Evolutionary conservation across 2,113 vertebrate genomes (phyloP), one percentile per base, ranked within the genome.

Genomic region (Micronisus gabar): DNA sequence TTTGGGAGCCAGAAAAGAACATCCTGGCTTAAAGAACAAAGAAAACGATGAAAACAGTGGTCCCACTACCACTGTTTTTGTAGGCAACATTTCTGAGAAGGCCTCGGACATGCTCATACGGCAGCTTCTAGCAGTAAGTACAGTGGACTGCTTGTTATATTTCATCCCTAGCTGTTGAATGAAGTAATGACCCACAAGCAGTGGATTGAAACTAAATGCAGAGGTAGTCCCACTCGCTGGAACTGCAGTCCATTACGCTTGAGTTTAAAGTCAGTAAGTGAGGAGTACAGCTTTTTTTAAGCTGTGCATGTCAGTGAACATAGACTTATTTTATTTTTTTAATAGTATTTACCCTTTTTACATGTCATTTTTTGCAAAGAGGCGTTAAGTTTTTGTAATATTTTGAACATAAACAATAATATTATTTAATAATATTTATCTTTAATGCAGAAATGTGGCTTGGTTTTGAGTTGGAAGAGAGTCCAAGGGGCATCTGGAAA

Each of bases 401-500:
- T 72, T 75, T 75, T 80, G 11, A 76, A 58, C 32, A 63, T 66
- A 65, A 79, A 45, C 13, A 30, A n/a, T 81, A 40, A 34, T 79
- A 71, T 32, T 34, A 61, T 48, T 90, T 88, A 92, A 43, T 94
- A 11, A 8, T 95, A 61, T 30, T 40, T 93, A 63, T 93, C 73
- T 98, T 93, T 83, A 72, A 75, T 96, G 98, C 97, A 98, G 99
- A 99, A 99, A 99, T 99, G 99, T 97, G 99, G 99, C 86, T 99
- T 99, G 97, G 99, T 99, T 97, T 98, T 99, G 93, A 99, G 99
- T 96, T 99, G 99, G 99, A 99, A 99, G 96, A 98, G 99, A 98
- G 99, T 99, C 36, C 99, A 99, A 97, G 99, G 99, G 67, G 99
- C 99, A 92, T 99, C 99, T 97, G 99, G 99, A 96, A 99, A 99